phyloP scores from a whole-genome alignment of 2,797 vertebrate genomes.

The Gymnodraco acuticeps region DNA sequence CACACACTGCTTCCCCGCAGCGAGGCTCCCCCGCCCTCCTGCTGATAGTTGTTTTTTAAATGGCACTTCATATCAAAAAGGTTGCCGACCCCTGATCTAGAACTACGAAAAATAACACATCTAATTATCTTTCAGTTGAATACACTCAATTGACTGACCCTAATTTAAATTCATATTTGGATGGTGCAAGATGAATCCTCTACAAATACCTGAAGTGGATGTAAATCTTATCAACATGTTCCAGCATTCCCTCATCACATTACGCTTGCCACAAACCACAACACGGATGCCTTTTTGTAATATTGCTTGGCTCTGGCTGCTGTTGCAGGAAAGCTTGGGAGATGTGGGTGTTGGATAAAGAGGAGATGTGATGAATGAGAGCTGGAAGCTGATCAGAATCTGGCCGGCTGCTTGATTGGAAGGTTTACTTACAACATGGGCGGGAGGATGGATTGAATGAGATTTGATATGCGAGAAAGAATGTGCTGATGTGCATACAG shows the following conservation, averaged over 20 bases:
- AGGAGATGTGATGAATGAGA: constrained; percentile 44
- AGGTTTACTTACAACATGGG: constrained; percentile 31
- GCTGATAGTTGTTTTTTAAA: too few species aligned
- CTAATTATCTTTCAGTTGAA: neutral
- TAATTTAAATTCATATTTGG: neutral
- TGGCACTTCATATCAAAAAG: too few species aligned
- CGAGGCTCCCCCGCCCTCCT: too few species aligned
- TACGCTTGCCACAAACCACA: neutral
- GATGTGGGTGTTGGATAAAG: constrained; percentile 7
- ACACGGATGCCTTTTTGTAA: constrained; percentile 1
- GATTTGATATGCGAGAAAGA: constrained; percentile 30
- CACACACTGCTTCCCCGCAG: too few species aligned
- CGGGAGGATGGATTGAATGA: constrained; percentile 44
- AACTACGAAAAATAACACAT: neutral
- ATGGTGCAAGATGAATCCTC: neutral
- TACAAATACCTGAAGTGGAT: neutral
- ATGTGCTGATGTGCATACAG: constrained; percentile 34
- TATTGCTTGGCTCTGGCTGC: constrained; percentile 11
- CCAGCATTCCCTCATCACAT: constrained; percentile 3
- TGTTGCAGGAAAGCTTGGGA: constrained; percentile 22
- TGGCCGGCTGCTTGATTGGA: constrained; percentile 44
- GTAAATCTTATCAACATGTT: constrained; percentile 1
- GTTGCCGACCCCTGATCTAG: too few species aligned
- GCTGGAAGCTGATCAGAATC: constrained; percentile 31
- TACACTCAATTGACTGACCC: neutral